phyloP scores from a whole-genome alignment of 2,797 vertebrate genomes.

The Knipowitschia caucasica region DNA sequence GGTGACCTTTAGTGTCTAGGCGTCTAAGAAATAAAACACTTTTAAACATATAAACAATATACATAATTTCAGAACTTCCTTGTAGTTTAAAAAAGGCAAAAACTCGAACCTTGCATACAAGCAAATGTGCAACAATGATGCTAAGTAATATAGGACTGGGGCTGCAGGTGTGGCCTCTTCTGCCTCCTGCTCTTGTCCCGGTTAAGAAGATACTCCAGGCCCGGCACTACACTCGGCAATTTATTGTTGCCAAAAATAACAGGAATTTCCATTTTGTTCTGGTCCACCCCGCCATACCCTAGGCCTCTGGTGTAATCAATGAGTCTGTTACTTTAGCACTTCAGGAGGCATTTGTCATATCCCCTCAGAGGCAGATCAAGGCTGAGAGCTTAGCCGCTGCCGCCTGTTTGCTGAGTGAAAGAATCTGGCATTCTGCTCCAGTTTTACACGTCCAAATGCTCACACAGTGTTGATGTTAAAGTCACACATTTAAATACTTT shows the following conservation, averaged over 20 bases:
- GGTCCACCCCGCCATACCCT: constrained; percentile 24
- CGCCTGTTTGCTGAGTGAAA: constrained; percentile 38
- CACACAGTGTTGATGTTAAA: not conserved
- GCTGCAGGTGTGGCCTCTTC: constrained; percentile 36
- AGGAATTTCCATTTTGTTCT: constrained; percentile 12
- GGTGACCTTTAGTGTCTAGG: too few relatives aligned
- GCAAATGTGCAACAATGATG: not conserved
- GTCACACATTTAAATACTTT: too few relatives aligned
- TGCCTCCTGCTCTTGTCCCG: constrained; percentile 2
- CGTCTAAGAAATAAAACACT: too few relatives aligned
- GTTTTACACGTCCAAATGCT: constrained; percentile 17
- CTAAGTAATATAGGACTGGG: constrained; percentile 19
- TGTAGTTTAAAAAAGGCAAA: constrained; percentile 12
- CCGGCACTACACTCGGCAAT: not conserved
- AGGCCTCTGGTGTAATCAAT: constrained; percentile 41
- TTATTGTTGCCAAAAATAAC: constrained; percentile 9
- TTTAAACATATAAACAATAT: too few relatives aligned
- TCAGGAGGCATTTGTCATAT: constrained; percentile 46
- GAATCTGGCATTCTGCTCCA: constrained; percentile 37
- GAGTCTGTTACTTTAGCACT: constrained; percentile 38
- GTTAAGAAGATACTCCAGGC: not conserved
- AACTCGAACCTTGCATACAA: constrained; percentile 5
- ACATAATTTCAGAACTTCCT: not conserved
- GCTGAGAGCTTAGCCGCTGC: constrained; percentile 40
- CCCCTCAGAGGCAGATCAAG: constrained; percentile 51